Conservation (phyloP, 2,888 invertebrate genomes). For the Caenorhabditis afra region DNA sequence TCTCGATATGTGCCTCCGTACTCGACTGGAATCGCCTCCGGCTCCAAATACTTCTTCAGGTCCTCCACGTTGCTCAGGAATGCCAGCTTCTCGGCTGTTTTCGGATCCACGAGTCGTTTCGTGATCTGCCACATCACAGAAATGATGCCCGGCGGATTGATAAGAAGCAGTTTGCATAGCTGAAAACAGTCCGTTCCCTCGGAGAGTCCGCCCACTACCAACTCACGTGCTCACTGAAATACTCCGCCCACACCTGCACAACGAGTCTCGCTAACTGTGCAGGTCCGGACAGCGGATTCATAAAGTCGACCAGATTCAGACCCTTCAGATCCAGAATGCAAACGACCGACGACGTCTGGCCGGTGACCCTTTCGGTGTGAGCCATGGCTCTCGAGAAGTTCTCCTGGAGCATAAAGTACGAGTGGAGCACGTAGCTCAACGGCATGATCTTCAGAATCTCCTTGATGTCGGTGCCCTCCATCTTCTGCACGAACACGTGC, state of each 20-base stretch:
- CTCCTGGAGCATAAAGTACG: conserved; percentile 77
- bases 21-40: conserved; percentile 72
- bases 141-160: conserved; percentile 77
- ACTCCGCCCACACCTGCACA: conserved; percentile 77
- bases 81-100: conserved; percentile 70
- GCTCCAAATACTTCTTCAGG: conserved; percentile 68
- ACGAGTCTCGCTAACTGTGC: conserved; percentile 75
- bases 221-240: conserved; percentile 77
- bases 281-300: conserved; percentile 75
- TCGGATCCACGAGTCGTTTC: conserved; percentile 69
- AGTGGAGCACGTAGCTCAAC: conserved; percentile 74
- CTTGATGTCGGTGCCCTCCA: conserved; percentile 76
- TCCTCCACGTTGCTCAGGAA: conserved; percentile 73
- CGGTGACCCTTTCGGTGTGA: conserved; percentile 72
- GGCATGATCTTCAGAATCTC: conserved; percentile 78
- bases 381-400: conserved; percentile 74
- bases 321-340: conserved; percentile 75
- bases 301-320: conserved; percentile 74
- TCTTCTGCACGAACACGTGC: conserved; percentile 77
- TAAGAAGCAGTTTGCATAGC: conserved; percentile 73
- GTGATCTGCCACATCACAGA: conserved; percentile 76
- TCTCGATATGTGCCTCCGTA: conserved; percentile 73
- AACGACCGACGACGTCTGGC: conserved; percentile 73
- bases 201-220: background rate
- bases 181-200: conserved; percentile 36